Evolutionary conservation across 2,113 vertebrate species (phyloP).

Genomic region (Dascyllus trimaculatus): DNA sequence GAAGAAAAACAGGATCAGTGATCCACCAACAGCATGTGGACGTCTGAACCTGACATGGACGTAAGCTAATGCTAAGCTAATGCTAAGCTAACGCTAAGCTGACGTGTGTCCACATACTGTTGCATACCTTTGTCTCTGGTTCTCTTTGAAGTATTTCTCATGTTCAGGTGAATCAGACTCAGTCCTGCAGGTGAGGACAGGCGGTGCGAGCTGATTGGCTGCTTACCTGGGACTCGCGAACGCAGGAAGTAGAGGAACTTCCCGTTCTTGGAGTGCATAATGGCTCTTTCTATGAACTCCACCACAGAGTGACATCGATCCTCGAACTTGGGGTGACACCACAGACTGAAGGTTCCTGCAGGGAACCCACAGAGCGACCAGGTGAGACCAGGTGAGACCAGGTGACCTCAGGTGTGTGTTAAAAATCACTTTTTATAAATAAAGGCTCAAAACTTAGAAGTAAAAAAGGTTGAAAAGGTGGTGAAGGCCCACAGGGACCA

Average conservation of each 20-base stretch:
- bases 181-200: background rate
- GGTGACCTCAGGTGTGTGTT: background rate
- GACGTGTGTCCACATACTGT: background rate
- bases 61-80: too few relatives aligned
- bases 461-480: too few relatives aligned
- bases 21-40: background rate
- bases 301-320: conserved; percentile 95
- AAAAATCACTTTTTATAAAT: too few relatives aligned
- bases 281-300: conserved; percentile 94
- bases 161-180: too few relatives aligned
- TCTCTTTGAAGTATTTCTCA: too few relatives aligned
- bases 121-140: too few relatives aligned
- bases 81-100: too few relatives aligned
- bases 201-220: background rate
- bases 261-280: conserved; percentile 95
- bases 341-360: conserved; percentile 93
- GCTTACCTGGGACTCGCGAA: conserved; percentile 92
- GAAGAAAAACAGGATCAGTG: too few relatives aligned
- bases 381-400: too few relatives aligned
- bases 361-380: too few relatives aligned
- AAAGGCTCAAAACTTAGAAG: too few relatives aligned
- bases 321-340: conserved; percentile 96
- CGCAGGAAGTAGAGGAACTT: conserved; percentile 96
- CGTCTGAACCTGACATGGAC: background rate
- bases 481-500: background rate